Percentiles rank a stretch among this genome's conserved stretches.
Conservation (phyloP, 2,888 invertebrate genomes). For the Cecidostiba fungosa region DNA sequence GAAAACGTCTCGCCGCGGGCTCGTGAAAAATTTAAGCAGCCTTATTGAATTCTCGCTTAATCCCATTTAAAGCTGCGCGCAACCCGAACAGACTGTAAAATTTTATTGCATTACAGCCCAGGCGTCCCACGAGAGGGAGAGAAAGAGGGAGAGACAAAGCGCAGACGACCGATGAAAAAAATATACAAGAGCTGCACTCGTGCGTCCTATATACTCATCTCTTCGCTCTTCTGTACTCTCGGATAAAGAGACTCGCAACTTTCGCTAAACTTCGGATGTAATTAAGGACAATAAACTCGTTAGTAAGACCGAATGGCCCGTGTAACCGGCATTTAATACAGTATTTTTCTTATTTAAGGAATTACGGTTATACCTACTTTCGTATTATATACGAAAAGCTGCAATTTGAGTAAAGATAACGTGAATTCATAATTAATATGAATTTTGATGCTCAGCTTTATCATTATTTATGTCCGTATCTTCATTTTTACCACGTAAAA, state of each 20-base stretch:
- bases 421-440: not conserved
- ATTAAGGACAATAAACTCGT: slow-evolving; percentile 18
- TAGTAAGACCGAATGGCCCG: not conserved
- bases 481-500: not conserved
- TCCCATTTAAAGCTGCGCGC: slow-evolving; percentile 1
- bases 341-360: not conserved
- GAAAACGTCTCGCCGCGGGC: slow-evolving; percentile 13
- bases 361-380: not conserved
- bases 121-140: not conserved
- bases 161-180: slow-evolving; percentile 10
- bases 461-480: not conserved
- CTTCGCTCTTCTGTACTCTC: not conserved
- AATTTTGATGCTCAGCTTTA: not conserved
- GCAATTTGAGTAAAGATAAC: too few species aligned
- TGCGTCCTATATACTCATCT: not conserved
- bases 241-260: slow-evolving; percentile 1
- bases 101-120: slow-evolving; percentile 30
- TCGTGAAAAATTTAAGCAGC: slow-evolving; percentile 45
- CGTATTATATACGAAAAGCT: not conserved
- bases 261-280: slow-evolving; percentile 24
- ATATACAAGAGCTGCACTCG: not conserved
- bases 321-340: not conserved
- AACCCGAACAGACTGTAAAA: slow-evolving; percentile 28
- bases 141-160: not conserved
- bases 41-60: slow-evolving; percentile 34